Evolutionary conservation across 1,140 invertebrate species (phyloP).

Genomic region (Charaxes varanes): DNA sequence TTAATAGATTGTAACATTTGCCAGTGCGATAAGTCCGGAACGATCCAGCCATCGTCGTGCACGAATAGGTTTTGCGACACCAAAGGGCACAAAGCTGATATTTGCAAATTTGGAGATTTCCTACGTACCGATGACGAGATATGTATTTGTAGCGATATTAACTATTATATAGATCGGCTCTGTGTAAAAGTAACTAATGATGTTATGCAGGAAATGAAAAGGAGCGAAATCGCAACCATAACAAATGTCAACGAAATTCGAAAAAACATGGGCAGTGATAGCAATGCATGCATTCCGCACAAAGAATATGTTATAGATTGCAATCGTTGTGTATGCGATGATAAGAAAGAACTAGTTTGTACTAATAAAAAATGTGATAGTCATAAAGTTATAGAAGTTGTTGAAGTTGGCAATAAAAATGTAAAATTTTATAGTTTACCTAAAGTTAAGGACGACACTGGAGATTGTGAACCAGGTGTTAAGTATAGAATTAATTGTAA

Average conservation of each 20-base stretch:
- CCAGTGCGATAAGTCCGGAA: constrained; percentile 17
- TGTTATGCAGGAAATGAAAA: constrained; percentile 19
- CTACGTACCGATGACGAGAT: constrained; percentile 26
- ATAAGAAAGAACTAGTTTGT: constrained; percentile 39
- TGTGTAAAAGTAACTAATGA: constrained; percentile 26
- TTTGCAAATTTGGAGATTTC: constrained; percentile 30
- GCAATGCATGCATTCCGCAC: constrained; percentile 11
- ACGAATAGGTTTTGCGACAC: constrained; percentile 27
- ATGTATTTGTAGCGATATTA: constrained; percentile 35
- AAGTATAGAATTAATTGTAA: constrained; percentile 58
- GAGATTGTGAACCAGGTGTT: constrained; percentile 35
- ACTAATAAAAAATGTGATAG: constrained; percentile 31
- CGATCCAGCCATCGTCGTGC: constrained; percentile 23
- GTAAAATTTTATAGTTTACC: constrained; percentile 13
- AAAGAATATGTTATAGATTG: constrained; percentile 52
- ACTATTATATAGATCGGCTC: constrained; percentile 33
- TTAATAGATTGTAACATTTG: constrained; percentile 42
- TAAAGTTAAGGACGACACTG: constrained; percentile 14
- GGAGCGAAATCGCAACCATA: constrained; percentile 11
- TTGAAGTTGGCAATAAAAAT: not conserved
- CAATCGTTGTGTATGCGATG: constrained; percentile 49
- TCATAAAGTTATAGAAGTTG: not conserved
- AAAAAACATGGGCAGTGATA: constrained; percentile 15
- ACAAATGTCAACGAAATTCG: constrained; percentile 11
- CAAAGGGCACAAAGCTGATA: constrained; percentile 25